These are phyloP conservation scores for Agrypnia vestita DNA, from an alignment of 1,140 invertebrate species.

Conservation along the genomic window DNA sequence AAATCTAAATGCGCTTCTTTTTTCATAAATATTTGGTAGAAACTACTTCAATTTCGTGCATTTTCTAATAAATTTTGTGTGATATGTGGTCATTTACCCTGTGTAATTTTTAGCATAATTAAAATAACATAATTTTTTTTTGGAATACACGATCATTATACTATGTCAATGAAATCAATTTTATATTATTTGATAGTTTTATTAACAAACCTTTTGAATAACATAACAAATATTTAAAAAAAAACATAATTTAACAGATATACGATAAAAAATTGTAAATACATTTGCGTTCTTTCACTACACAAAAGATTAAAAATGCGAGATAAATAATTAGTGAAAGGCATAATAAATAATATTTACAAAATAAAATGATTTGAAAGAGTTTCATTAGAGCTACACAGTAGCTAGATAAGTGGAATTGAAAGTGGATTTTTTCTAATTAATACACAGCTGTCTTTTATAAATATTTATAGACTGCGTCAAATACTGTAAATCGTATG, in stretches of 20 bases:
- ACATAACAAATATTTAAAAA: constrained; percentile 10
- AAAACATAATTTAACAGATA: constrained; percentile 14
- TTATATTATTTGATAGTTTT: background rate
- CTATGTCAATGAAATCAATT: constrained; percentile 14
- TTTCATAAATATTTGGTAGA: constrained; percentile 55
- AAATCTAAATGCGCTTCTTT: constrained; percentile 53
- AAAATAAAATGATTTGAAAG: background rate
- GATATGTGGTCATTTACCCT: constrained; percentile 61
- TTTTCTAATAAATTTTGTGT: constrained; percentile 59
- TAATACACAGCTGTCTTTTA: background rate
- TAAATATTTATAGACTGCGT: background rate
- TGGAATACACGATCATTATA: constrained; percentile 7
- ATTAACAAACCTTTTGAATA: constrained; percentile 9
- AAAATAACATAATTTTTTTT: constrained; percentile 40
- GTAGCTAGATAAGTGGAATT: constrained; percentile 25
- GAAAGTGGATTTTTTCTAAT: background rate
- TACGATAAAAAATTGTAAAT: background rate
- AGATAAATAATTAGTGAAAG: background rate
- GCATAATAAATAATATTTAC: background rate
- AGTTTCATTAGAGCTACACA: constrained; percentile 27
- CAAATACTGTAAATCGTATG: no score
- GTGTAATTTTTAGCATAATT: constrained; percentile 59
- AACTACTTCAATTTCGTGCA: constrained; percentile 56
- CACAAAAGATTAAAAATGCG: no score
- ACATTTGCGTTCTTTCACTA: background rate